Base-by-base conservation (phyloP, 2,113 vertebrate species). In the Scopus umbretta region DNA sequence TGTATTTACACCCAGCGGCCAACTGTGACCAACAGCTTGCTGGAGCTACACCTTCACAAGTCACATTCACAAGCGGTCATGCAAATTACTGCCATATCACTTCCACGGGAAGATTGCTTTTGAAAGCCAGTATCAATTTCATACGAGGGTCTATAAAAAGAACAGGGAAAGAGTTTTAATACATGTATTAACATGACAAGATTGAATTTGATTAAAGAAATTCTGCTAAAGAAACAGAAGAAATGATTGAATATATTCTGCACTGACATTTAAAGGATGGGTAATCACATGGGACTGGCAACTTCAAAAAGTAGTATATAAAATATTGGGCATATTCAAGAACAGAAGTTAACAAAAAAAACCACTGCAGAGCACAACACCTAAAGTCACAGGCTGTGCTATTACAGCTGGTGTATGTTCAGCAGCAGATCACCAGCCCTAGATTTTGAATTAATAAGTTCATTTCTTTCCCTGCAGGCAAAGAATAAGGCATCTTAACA, bases 61-160 rank as follows among this genome's bases (percentile, higher is more conserved):
- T 20, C 71, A 92, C 87, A 95, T 66, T 95, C 85, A 62, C 58
- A 55, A 73, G 91, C 7, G 3, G 88, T 78, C 86, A 86, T 1
- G 27, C 1, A 4, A 94, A 36, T 92, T 83, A 78, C 71, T 62
- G 79, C 55, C 34, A 1, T 58, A 29, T 53, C 42, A 21, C 66
- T 93, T 50, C 75, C 67, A 26, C 16, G 43, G 85, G 38, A 78
- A 25, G 52, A 67, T 0, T 17, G 86, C 86, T 89, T 86, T 61
- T 84, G 88, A 95, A 88, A 88, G 55, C 34, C 56, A 63, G 10
- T 93, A 92, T 96, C 86, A 11, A 38, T 90, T 96, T 95, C 89
- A 92, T 9, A 58, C 7, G 9, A 32, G 42, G 45, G 13, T 18
- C 86, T 94, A 94, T 86, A 81, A 94, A 95, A 91, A 94, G 90